Percentiles rank a stretch among this genome's conserved stretches.
phyloP scores from a whole-genome alignment of 2,113 vertebrate genomes.

The Toxotes jaculatrix region DNA sequence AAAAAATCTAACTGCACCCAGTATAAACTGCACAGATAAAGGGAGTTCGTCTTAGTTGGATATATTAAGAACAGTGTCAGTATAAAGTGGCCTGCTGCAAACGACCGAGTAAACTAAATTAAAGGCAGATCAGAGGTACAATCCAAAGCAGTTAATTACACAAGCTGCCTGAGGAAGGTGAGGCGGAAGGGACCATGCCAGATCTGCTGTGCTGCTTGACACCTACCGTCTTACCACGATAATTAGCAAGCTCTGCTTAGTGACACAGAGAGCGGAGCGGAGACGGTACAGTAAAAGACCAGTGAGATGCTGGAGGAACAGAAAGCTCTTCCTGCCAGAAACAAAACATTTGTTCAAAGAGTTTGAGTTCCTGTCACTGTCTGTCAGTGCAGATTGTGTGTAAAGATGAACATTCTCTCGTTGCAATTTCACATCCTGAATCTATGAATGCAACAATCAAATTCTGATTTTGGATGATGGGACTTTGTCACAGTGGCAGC shows the following conservation, averaged over 20 bases:
- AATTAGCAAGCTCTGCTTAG: slow-evolving; percentile 43
- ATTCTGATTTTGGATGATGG: slow-evolving; percentile 11
- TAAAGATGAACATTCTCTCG: slow-evolving; percentile 7
- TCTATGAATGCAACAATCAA: slow-evolving; percentile 1
- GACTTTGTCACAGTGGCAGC: background rate
- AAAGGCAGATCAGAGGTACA: slow-evolving; percentile 41
- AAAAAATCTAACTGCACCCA: background rate
- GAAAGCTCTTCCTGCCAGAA: slow-evolving; percentile 2
- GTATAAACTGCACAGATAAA: background rate
- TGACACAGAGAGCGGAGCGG: background rate
- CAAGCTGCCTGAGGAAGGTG: slow-evolving; percentile 32
- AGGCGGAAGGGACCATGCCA: slow-evolving; percentile 27
- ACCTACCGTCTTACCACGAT: slow-evolving; percentile 32
- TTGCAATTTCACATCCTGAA: slow-evolving; percentile 14
- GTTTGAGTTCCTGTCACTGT: slow-evolving; percentile 15
- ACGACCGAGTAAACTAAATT: slow-evolving; percentile 9
- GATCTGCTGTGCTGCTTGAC: slow-evolving; percentile 34
- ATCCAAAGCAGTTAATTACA: slow-evolving; percentile 52
- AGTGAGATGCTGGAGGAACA: slow-evolving; percentile 1
- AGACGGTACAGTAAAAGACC: background rate
- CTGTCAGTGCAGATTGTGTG: slow-evolving; percentile 16
- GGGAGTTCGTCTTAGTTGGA: background rate
- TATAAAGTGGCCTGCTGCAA: slow-evolving; percentile 1
- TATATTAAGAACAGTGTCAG: slow-evolving; percentile 5
- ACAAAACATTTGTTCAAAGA: slow-evolving; percentile 29